Evolutionary conservation across 2,113 vertebrate genomes (phyloP).

Genomic region (Cyprinodon tularosa): DNA sequence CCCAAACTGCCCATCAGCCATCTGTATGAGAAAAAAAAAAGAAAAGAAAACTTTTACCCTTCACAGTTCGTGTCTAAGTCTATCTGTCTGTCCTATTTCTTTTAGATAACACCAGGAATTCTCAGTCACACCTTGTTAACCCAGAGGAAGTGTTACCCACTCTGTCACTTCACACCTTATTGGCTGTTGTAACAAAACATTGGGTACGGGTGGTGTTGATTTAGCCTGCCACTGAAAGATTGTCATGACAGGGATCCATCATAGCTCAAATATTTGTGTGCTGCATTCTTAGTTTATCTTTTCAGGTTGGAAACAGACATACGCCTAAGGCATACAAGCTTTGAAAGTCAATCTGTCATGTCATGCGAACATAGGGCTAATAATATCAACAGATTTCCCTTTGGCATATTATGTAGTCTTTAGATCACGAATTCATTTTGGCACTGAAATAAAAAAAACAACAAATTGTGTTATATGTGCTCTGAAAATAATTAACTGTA

Average conservation of each 20-base stretch:
- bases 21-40: slow-evolving; percentile 14
- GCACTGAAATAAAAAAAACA: slow-evolving; percentile 2
- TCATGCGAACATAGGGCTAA: slow-evolving; percentile 29
- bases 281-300: slow-evolving; percentile 37
- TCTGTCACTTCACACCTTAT: background rate
- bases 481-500: slow-evolving; percentile 6
- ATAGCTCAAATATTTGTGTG: slow-evolving; percentile 24
- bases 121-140: slow-evolving; percentile 28
- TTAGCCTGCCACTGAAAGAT: slow-evolving; percentile 5
- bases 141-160: slow-evolving; percentile 19
- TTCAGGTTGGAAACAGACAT: slow-evolving; percentile 32
- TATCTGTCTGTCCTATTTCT: slow-evolving; percentile 20
- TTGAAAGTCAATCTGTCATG: slow-evolving; percentile 22
- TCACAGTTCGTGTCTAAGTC: background rate
- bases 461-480: slow-evolving; percentile 1
- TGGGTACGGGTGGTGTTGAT: background rate
- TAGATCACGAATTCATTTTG: slow-evolving; percentile 18
- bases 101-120: slow-evolving; percentile 14
- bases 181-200: background rate
- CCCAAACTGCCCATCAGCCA: background rate
- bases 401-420: slow-evolving; percentile 28
- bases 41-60: slow-evolving; percentile 12
- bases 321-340: slow-evolving; percentile 14
- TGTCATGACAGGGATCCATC: slow-evolving; percentile 1
- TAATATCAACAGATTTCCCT: slow-evolving; percentile 7